Evolutionary conservation across 1,140 invertebrate species (phyloP).

Genomic region (Rhyzopertha dominica): DNA sequence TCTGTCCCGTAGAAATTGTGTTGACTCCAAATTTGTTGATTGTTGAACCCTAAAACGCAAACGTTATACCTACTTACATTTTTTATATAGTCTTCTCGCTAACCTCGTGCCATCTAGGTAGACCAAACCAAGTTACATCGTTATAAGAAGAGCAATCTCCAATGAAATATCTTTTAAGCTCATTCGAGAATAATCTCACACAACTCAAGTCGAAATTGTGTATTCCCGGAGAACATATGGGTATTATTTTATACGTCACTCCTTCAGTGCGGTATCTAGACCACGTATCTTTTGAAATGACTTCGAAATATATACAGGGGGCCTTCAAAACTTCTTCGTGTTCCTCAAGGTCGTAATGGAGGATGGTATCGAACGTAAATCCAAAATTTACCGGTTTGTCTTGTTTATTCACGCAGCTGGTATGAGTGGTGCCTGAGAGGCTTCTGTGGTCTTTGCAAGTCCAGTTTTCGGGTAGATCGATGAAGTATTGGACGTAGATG

Average conservation of each 20-base stretch:
- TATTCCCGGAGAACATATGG: slow-evolving; percentile 28
- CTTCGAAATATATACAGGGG: slow-evolving; percentile 38
- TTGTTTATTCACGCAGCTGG: slow-evolving; percentile 20
- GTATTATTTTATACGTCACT: slow-evolving; percentile 31
- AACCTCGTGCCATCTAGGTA: slow-evolving; percentile 29
- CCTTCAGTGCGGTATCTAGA: slow-evolving; percentile 36
- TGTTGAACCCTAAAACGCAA: slow-evolving; percentile 24
- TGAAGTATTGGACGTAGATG: slow-evolving; percentile 32
- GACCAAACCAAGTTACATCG: slow-evolving; percentile 32
- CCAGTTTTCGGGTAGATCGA: slow-evolving; percentile 35
- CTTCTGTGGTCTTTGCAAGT: slow-evolving; percentile 14
- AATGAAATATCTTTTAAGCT: slow-evolving; percentile 37
- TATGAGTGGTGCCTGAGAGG: slow-evolving; percentile 31
- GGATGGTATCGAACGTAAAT: slow-evolving; percentile 28
- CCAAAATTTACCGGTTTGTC: slow-evolving; percentile 27
- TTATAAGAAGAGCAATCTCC: slow-evolving; percentile 35
- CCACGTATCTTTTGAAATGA: slow-evolving; percentile 36
- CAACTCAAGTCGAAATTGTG: slow-evolving; percentile 30
- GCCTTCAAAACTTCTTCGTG: slow-evolving; percentile 22
- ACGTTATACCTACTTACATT: background rate
- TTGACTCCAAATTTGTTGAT: slow-evolving; percentile 34
- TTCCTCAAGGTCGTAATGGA: slow-evolving; percentile 29
- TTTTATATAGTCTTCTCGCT: slow-evolving; percentile 7
- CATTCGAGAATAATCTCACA: slow-evolving; percentile 26
- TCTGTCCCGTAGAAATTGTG: slow-evolving; percentile 28